Percentiles rank a stretch among this genome's conserved stretches.
Evolutionary conservation across 2,888 invertebrate species (phyloP).

Genomic region (Eumerus sabulonum): DNA sequence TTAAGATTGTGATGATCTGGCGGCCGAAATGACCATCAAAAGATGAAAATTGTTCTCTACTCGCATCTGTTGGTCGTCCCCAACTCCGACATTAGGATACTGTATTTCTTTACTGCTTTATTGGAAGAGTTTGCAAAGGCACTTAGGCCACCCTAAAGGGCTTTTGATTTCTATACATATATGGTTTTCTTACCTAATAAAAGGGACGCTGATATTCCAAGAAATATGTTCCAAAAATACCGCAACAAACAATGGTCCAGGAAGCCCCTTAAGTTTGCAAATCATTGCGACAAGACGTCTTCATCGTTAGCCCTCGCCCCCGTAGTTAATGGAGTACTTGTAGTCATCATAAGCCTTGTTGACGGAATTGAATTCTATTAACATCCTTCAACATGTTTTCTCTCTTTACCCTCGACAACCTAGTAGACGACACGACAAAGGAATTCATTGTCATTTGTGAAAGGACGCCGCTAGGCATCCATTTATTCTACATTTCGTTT

Average conservation of each 20-base stretch:
- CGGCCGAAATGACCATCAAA: no score
- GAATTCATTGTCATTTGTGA: conserved; percentile 15
- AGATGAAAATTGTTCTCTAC: no score
- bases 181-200: neutral
- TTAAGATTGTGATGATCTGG: no score
- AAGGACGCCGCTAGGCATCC: conserved; percentile 20
- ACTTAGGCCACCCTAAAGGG: no score
- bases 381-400: conserved; percentile 28
- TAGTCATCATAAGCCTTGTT: conserved; percentile 8
- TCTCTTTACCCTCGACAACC: neutral
- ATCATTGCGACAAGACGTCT: conserved; percentile 37
- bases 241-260: conserved; percentile 1
- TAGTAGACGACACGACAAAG: conserved; percentile 1
- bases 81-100: no score
- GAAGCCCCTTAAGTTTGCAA: conserved; percentile 11
- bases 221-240: conserved; percentile 21
- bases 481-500: conserved; percentile 4
- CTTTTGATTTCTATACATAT: no score
- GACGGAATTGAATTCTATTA: conserved; percentile 42
- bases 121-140: no score
- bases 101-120: no score
- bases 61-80: no score
- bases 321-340: conserved; percentile 1
- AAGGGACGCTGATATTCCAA: no score
- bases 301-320: conserved; percentile 27